Percentiles rank a stretch among this genome's conserved stretches.
phyloP scores from a whole-genome alignment of 2,113 vertebrate species.

The Pterocles orientalis region DNA sequence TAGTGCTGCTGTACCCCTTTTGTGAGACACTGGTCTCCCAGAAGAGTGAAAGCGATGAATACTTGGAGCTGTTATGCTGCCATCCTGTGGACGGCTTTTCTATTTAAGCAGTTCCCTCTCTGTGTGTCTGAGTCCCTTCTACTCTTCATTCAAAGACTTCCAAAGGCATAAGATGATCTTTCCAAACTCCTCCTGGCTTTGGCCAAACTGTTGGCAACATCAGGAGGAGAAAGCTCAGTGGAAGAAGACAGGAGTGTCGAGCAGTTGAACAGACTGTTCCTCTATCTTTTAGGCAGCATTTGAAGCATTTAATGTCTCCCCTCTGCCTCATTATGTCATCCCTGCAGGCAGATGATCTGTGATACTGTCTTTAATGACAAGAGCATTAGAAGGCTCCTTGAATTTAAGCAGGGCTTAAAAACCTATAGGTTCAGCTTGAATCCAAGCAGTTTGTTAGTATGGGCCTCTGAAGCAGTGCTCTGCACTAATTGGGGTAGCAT shows the following conservation, averaged over 20 bases:
- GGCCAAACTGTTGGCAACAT: not conserved
- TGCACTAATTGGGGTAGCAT: not conserved
- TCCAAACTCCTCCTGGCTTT: not conserved
- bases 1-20: not conserved
- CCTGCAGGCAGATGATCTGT: not conserved
- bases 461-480: not conserved
- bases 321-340: not conserved
- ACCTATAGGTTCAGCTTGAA: not conserved
- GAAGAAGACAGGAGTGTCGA: not conserved
- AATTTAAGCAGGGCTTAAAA: not conserved
- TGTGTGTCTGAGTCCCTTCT: not conserved
- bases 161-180: not conserved
- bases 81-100: constrained; percentile 55
- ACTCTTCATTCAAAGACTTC: not conserved
- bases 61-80: constrained; percentile 51
- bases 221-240: not conserved
- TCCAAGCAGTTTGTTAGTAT: not conserved
- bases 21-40: not conserved
- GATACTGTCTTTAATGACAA: not conserved
- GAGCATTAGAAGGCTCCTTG: not conserved
- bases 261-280: not conserved
- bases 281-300: not conserved
- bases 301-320: not conserved
- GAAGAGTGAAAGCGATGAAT: not conserved
- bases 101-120: not conserved